Percentiles rank a stretch among this genome's conserved stretches.
Conservation (phyloP, 2,888 invertebrate genomes). For the Agrotis ipsilon region DNA sequence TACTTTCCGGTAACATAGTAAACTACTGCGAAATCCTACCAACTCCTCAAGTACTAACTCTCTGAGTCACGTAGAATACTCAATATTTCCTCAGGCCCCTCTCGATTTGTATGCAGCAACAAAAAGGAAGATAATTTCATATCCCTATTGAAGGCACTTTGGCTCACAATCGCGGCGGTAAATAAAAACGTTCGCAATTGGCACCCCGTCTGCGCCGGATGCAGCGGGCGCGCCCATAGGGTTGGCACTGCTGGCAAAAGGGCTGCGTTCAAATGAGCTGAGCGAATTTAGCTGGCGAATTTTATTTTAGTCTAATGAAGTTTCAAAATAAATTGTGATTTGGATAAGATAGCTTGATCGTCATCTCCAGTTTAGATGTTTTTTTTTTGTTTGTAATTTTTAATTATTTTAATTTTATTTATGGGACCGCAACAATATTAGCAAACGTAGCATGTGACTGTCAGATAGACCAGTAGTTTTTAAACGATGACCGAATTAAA, state of each 20-base stretch:
- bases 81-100: neutral
- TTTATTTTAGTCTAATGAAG: no score
- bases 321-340: neutral
- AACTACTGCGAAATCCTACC: neutral
- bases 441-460: no score
- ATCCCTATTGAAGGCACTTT: conserved; percentile 65
- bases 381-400: no score
- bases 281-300: no score
- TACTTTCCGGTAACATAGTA: neutral
- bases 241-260: conserved; percentile 10
- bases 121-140: conserved; percentile 64
- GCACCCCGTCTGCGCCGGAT: conserved; percentile 68
- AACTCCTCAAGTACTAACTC: neutral
- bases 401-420: no score
- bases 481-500: no score
- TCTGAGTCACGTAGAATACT: conserved; percentile 12
- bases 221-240: conserved; percentile 47
- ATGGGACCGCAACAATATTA: no score
- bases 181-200: conserved; percentile 69
- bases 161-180: conserved; percentile 60
- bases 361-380: neutral
- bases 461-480: no score
- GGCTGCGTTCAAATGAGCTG: neutral
- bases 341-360: neutral
- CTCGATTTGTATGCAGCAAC: conserved; percentile 44